Evolutionary conservation across 2,797 vertebrate genomes (phyloP).

Genomic region (Todus mexicanus): DNA sequence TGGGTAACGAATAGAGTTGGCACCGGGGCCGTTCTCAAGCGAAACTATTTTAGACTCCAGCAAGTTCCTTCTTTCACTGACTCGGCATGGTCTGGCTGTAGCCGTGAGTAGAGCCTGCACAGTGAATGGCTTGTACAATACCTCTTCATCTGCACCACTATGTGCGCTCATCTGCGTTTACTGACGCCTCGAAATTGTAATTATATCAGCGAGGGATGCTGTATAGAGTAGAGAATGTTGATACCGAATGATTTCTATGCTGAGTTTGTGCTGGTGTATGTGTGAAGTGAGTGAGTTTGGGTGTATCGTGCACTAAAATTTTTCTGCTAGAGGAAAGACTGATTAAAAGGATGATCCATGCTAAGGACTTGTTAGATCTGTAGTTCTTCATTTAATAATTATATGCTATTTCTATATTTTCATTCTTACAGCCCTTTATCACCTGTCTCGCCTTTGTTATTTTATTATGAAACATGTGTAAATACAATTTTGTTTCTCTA

Average conservation of each 20-base stretch:
- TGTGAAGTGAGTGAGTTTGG: conserved; percentile 88
- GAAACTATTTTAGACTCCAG: conserved; percentile 83
- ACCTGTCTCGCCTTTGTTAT: conserved; percentile 86
- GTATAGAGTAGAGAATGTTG: conserved; percentile 82
- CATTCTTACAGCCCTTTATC: conserved; percentile 75
- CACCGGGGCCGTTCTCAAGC: conserved; percentile 68
- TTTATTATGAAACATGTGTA: conserved; percentile 94
- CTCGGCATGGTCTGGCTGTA: conserved; percentile 84
- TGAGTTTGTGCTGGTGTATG: conserved; percentile 79
- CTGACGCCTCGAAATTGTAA: conserved; percentile 73
- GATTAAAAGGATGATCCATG: conserved; percentile 78
- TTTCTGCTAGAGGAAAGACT: conserved; percentile 81
- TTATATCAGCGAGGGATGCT: conserved; percentile 74
- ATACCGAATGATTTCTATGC: conserved; percentile 75
- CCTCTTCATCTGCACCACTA: conserved; percentile 75
- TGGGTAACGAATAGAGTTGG: conserved; percentile 69
- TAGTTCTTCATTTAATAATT: conserved; percentile 84
- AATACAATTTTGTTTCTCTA: conserved; percentile 88
- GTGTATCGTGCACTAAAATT: conserved; percentile 85
- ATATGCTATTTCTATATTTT: conserved; percentile 80
- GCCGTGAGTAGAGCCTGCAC: conserved; percentile 76
- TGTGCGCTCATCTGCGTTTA: conserved; percentile 69
- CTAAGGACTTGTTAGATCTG: conserved; percentile 90
- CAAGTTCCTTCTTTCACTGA: conserved; percentile 79
- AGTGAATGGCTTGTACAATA: conserved; percentile 80